These are phyloP conservation scores for Alethe castanea DNA, from an alignment of 2,113 vertebrate genomes.

Conservation along the genomic window DNA sequence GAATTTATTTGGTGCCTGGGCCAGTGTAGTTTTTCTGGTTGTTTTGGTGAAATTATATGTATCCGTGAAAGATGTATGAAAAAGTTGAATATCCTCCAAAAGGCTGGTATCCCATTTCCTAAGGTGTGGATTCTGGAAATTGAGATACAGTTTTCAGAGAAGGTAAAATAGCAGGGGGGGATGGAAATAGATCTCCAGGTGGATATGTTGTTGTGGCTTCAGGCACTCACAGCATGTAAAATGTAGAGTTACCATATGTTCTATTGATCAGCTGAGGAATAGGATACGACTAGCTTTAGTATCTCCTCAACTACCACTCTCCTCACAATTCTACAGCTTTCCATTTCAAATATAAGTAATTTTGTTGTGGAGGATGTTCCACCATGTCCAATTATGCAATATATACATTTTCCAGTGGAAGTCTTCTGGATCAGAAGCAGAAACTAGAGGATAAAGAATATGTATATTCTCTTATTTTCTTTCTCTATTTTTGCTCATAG, in stretches of 20 bases:
- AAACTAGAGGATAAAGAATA: background rate
- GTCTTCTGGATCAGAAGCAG: background rate
- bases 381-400: background rate
- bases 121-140: background rate
- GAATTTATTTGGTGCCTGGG: accelerated
- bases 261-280: conserved; percentile 26
- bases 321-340: background rate
- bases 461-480: accelerated
- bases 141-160: background rate
- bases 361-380: background rate
- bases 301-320: background rate
- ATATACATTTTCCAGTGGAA: background rate
- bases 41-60: background rate
- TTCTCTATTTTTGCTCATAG: background rate
- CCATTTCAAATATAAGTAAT: background rate
- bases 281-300: background rate
- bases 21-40: background rate
- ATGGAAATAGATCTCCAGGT: conserved; percentile 37
- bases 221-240: conserved; percentile 1
- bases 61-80: background rate
- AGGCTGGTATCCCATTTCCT: background rate
- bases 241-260: conserved; percentile 19
- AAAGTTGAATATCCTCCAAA: background rate
- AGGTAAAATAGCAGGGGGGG: background rate
- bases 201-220: conserved; percentile 40